Evolutionary conservation across 2,888 invertebrate genomes (phyloP).

Genomic region (Zhuqinia jingwanae): DNA sequence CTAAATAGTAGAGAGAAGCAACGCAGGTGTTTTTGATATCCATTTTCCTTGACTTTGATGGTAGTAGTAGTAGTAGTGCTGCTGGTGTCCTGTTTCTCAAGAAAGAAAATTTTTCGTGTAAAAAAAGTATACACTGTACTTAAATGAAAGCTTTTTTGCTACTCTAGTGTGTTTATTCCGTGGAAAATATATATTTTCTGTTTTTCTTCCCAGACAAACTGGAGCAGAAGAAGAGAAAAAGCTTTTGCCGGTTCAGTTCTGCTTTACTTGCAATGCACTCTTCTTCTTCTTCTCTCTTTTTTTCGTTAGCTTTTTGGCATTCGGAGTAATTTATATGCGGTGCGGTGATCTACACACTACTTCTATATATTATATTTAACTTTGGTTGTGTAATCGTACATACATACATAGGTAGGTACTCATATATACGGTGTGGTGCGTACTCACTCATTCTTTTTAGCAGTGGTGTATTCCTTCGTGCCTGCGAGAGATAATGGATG

Average conservation of each 20-base stretch:
- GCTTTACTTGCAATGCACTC: neutral
- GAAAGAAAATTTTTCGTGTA: constrained; percentile 17
- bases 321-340: constrained; percentile 66
- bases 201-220: constrained; percentile 18
- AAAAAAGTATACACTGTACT: neutral
- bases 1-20: neutral
- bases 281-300: neutral
- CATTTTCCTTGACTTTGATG: constrained; percentile 20
- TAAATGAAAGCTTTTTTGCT: neutral
- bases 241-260: neutral
- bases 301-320: neutral
- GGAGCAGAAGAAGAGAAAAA: neutral
- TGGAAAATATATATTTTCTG: neutral
- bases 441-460: neutral
- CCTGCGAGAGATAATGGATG: constrained; percentile 53
- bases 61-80: too few relatives aligned
- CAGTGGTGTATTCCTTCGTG: neutral
- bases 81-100: constrained; percentile 9
- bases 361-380: neutral
- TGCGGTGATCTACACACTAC: constrained; percentile 7
- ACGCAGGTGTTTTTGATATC: constrained; percentile 62
- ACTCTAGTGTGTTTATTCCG: neutral
- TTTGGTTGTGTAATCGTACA: neutral
- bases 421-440: too few relatives aligned
- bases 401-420: too few relatives aligned